Base-by-base conservation (phyloP, 1,140 invertebrate species). In the Macrostomum lignano region DNA sequence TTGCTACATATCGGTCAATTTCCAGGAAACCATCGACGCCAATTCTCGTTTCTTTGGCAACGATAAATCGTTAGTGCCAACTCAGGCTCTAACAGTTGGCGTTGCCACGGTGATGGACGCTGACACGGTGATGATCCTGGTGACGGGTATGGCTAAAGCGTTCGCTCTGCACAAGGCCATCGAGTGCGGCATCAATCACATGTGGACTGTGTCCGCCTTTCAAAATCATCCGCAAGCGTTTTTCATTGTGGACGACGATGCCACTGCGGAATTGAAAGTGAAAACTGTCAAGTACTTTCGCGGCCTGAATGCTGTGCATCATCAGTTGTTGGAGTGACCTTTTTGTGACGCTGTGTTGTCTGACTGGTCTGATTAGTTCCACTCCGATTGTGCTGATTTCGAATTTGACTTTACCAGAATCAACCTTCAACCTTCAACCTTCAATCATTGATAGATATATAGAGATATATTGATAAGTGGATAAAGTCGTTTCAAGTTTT, bases 271-370 rank as follows among this genome's bases (percentile, higher is more conserved):
- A 61, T 62, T 98, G 36, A 68, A 75, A 46, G 84, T 96, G 13
- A 91, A 91, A 62, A 98, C 88, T 40, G 86, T 96, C 36, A 94
- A 93, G 65, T 96, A 94, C 56, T 98, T 94, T 57, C 93, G 94
- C 70, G 77, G 78, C 9, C 26, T 28, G 14, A 28, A 28, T 9
- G 3, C 19, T 7, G 7, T 28, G 3, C 26, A 28, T 28, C n/a
- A n/a, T n/a, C n/a, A n/a, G n/a, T n/a, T n/a, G n/a, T n/a, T n/a
- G n/a, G n/a, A n/a, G n/a, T n/a, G n/a, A n/a, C n/a, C n/a, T n/a
- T n/a, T n/a, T n/a, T n/a, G n/a, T n/a, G n/a, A n/a, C n/a, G n/a
- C n/a, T n/a, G n/a, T n/a, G n/a, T n/a, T n/a, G n/a, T n/a, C n/a
- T n/a, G n/a, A n/a, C n/a, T n/a, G n/a, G n/a, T n/a, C n/a, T n/a